These are phyloP conservation scores for Daphoenositta chrysoptera DNA, from an alignment of 2,113 vertebrate species.

Conservation along the genomic window DNA sequence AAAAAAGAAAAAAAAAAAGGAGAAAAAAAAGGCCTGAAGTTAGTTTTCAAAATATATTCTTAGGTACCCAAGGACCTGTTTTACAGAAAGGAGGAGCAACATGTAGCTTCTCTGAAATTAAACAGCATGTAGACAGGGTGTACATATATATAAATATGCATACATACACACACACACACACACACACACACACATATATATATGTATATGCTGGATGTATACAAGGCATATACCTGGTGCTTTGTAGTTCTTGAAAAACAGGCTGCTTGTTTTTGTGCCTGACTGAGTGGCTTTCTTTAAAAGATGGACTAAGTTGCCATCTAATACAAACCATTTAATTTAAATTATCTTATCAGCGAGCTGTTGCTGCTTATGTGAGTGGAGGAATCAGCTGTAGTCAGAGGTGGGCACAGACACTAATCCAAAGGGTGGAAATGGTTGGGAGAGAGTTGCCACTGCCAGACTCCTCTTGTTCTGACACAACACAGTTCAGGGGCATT, in stretches of 20 bases:
- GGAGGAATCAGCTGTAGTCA: neutral
- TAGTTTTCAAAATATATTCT: neutral
- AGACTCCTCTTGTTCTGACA: neutral
- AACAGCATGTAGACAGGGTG: fast-evolving
- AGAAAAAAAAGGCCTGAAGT: neutral
- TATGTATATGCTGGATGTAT: neutral
- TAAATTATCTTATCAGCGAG: neutral
- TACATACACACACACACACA: fast-evolving
- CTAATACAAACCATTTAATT: neutral
- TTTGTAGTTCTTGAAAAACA: neutral
- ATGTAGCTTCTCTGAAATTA: neutral
- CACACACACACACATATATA: no score
- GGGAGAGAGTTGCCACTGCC: neutral
- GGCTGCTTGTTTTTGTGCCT: neutral
- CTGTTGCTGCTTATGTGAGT: neutral
- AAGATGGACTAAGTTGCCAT: neutral
- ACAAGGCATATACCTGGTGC: neutral
- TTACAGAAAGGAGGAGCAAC: neutral
- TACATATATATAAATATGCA: neutral
- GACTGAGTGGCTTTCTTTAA: neutral
- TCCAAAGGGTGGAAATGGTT: neutral
- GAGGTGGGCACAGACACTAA: neutral
- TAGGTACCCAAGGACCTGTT: neutral
- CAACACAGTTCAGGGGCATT: neutral
- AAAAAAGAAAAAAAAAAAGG: neutral